Evolutionary conservation across 2,888 invertebrate genomes (phyloP), one percentile per base, ranked within the genome.

Genomic region (Abrostola triplasia): DNA sequence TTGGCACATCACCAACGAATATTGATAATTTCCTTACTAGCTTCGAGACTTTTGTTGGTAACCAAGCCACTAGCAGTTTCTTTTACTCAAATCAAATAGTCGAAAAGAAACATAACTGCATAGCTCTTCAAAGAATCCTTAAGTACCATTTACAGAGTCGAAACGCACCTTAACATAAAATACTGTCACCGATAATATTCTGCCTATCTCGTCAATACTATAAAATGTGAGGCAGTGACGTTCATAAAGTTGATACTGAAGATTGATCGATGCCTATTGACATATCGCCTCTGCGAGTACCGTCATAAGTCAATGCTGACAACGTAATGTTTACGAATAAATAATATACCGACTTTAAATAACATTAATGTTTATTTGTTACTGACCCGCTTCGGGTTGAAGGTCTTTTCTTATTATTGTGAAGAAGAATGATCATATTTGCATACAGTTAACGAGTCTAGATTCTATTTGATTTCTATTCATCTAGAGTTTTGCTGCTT

Each of bases 241-340:
- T 55, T 52, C 61, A 44, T 62, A 69, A 62, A 62, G 59, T 62
- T 57, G 69, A 62, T 48, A 51, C 64, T 68, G 35, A 42, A 51
- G 75, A 68, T 52, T 58, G 65, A 74, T 69, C 24, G 70, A 49
- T 44, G 42, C 50, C 10, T 52, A 74, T 64, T 77, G 75, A 71
- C 59, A 59, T 57, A 66, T 54, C 47, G 9, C 58, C n/a, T 11
- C 41, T n/a, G n/a, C 6, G 35, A 35, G 6, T 36, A 36, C 11
- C 35, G n/a, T 51, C 38, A 12, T 38, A 10, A 8, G 38, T 38
- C 7, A 51, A 36, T 10, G 11, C 36, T 24, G 24, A 41, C 47
- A 10, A 10, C 24, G 44, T 47, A 47, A 47, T 13, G 44, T 44
- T 13, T 9, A 6, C 24, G 44, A 13, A 47, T 24, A 24, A 24